A percentile compares a stretch with the other conserved stretches of the same genome.
Conservation (phyloP, 2,888 invertebrate genomes). For the Macrophya alboannulata region DNA sequence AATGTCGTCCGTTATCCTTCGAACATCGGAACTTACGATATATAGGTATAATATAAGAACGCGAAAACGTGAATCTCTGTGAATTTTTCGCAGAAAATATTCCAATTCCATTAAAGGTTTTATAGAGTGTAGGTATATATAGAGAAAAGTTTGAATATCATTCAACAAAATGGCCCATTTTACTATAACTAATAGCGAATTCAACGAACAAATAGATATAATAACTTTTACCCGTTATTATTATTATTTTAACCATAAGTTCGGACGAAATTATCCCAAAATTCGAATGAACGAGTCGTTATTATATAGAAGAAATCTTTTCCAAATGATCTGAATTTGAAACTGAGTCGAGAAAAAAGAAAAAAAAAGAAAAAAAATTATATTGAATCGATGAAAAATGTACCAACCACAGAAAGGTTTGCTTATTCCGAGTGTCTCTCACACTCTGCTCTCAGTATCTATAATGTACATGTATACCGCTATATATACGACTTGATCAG, state of each 20-base stretch:
- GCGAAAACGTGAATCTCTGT: neutral
- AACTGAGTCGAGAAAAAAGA: too few relatives aligned
- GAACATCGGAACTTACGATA: constrained; percentile 17
- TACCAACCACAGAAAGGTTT: neutral
- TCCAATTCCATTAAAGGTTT: neutral
- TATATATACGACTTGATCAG: neutral
- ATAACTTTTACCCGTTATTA: neutral
- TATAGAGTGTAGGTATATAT: neutral
- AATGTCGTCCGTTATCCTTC: constrained; percentile 42
- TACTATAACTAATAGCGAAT: neutral
- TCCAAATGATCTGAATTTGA: neutral
- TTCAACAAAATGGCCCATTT: neutral
- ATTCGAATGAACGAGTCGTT: neutral
- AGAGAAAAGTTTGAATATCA: neutral
- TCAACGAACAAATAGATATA: neutral
- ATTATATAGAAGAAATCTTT: neutral
- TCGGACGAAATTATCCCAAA: neutral
- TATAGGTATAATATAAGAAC: neutral
- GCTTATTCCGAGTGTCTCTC: neutral
- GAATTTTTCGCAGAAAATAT: neutral
- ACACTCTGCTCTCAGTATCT: neutral
- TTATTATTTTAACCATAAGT: neutral
- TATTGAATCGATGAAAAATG: neutral
- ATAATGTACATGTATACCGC: neutral
- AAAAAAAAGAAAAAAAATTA: too few relatives aligned